Percentiles rank a stretch among this genome's conserved stretches.
phyloP scores from a whole-genome alignment of 35 echinoderm and acorn worm species.

The Heliocidaris tuberculata region DNA sequence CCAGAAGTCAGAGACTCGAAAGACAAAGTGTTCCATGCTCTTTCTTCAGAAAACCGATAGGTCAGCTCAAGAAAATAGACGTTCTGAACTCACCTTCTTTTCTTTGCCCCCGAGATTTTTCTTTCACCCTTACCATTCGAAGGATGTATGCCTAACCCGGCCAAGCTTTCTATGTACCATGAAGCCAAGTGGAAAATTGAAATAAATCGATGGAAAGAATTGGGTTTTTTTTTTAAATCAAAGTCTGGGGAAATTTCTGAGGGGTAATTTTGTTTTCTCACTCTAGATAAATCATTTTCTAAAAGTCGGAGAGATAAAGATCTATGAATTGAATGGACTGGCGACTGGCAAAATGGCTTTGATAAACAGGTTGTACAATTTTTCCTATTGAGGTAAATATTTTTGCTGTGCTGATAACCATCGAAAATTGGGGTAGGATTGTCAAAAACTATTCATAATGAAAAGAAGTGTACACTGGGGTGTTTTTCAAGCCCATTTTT shows the following conservation, averaged over 20 bases:
- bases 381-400: background rate
- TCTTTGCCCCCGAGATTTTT: background rate
- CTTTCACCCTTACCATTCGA: background rate
- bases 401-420: background rate
- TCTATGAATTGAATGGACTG: background rate
- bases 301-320: background rate
- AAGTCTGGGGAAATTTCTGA: background rate
- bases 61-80: background rate
- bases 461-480: background rate
- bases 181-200: background rate
- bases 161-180: background rate
- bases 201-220: background rate
- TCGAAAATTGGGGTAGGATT: background rate
- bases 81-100: background rate
- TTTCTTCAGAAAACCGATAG: background rate
- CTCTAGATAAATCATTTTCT: background rate
- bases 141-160: constrained; percentile 1
- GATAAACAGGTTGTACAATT: background rate
- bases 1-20: background rate
- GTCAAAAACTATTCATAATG: background rate
- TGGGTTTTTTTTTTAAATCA: background rate
- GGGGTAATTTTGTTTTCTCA: background rate
- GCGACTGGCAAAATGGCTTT: background rate
- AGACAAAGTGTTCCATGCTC: background rate
- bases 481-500: background rate